A percentile compares a stretch with the other conserved stretches of the same genome.
Conservation (phyloP, 1,140 invertebrate genomes). For the Frieseomelitta varia region DNA sequence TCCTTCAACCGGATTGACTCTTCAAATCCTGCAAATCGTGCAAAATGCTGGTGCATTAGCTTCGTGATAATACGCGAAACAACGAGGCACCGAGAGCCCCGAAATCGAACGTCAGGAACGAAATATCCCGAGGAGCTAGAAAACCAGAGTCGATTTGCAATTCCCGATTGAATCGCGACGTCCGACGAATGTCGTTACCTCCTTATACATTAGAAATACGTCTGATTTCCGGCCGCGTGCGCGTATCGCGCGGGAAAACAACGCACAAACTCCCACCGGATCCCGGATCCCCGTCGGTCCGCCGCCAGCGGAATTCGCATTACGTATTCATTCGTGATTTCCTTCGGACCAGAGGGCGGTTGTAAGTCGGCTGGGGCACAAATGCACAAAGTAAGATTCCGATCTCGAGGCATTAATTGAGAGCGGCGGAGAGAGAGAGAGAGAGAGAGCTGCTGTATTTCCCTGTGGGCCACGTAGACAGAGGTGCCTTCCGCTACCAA, state of each 20-base stretch:
- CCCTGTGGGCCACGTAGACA: slow-evolving; percentile 74
- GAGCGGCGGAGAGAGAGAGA: slow-evolving; percentile 1
- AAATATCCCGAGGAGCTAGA: too few species aligned
- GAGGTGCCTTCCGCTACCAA: slow-evolving; percentile 61
- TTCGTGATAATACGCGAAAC: too few species aligned
- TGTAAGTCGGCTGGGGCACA: slow-evolving; percentile 51
- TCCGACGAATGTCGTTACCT: slow-evolving; percentile 25
- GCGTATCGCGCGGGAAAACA: slow-evolving; percentile 45
- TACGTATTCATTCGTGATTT: slow-evolving; percentile 80
- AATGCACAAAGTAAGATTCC: slow-evolving; percentile 78
- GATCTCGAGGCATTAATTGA: slow-evolving; percentile 79
- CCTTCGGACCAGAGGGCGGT: slow-evolving; percentile 28
- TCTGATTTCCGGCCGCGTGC: neutral
- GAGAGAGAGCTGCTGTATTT: slow-evolving; percentile 69
- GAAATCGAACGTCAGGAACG: too few species aligned
- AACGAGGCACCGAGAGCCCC: too few species aligned
- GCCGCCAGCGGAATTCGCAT: slow-evolving; percentile 53
- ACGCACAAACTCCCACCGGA: neutral
- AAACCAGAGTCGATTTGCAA: neutral
- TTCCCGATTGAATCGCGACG: slow-evolving; percentile 39
- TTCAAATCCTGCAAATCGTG: too few species aligned
- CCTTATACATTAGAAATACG: slow-evolving; percentile 39
- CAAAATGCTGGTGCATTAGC: too few species aligned
- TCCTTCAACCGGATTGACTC: neutral
- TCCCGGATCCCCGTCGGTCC: neutral